phyloP scores from a whole-genome alignment of 2,113 vertebrate genomes.

The Nanorana parkeri region DNA sequence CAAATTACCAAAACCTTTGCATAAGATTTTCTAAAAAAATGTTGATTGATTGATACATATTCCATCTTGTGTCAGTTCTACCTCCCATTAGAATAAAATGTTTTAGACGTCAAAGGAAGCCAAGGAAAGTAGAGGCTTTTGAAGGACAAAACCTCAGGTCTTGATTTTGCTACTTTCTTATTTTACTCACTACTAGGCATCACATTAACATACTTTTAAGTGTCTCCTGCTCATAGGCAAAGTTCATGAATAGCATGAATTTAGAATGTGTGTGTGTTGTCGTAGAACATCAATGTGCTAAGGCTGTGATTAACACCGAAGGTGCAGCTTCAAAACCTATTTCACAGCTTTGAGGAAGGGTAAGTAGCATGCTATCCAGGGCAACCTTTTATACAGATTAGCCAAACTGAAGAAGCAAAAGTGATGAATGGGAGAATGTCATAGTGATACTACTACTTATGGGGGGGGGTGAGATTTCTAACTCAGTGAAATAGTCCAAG shows the following conservation, averaged over 20 bases:
- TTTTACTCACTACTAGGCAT: constrained; percentile 31
- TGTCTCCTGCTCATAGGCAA: constrained; percentile 25
- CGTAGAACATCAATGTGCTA: constrained; percentile 42
- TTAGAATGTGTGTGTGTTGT: constrained; percentile 36
- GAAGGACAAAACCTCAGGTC: constrained; percentile 50
- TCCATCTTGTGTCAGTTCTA: constrained; percentile 29
- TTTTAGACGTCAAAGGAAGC: constrained; percentile 45
- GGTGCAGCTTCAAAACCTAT: constrained; percentile 16
- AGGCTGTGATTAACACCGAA: constrained; percentile 39
- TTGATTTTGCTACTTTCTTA: constrained; percentile 25
- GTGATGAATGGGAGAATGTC: background rate
- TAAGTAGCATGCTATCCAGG: background rate
- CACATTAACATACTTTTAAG: constrained; percentile 46
- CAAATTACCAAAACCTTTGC: constrained; percentile 33
- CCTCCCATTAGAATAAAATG: constrained; percentile 43
- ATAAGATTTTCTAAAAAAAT: constrained; percentile 14
- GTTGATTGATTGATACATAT: constrained; percentile 54
- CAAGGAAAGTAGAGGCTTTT: constrained; percentile 51
- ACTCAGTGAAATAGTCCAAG: too few species aligned
- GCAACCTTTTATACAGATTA: constrained; percentile 6
- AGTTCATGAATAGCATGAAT: constrained; percentile 36
- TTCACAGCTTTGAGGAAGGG: constrained; percentile 27
- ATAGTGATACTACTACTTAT: background rate
- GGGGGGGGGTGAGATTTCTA: background rate
- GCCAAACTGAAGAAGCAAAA: background rate